Evolutionary conservation across 2,797 vertebrate genomes (phyloP), one percentile per base, ranked within the genome.

Genomic region (Protosalanx chinensis): DNA sequence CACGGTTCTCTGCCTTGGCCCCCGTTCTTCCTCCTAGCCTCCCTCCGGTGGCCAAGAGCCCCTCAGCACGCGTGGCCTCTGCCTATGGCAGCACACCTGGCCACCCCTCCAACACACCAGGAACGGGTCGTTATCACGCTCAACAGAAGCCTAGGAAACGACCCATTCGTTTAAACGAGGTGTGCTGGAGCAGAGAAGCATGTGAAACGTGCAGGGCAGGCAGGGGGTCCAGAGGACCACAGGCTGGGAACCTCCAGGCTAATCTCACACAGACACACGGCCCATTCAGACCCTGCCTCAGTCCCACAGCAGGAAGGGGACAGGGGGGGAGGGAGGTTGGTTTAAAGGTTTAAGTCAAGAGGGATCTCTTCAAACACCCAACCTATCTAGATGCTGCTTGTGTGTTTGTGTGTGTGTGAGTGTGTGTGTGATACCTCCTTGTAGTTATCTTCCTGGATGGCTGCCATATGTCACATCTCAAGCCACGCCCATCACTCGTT

Each of bases 201-300:
- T 46, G 8, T 46, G 8, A 3, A 13, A 46, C 41, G 3, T 46
- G 41, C 41, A 46, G 41, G 41, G 41, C 41, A 12, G 41, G 23
- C 23, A 27, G 41, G 23, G 41, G 41, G 41, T 46, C 41, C 41
- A 12, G 41, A 46, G 41, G 12, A 46, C 41, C 41, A 46, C 23
- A 12, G 41, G 8, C 7, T 46, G 41, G 41, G 41, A 13, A 46
- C 41, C 41, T 46, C 35, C 20, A 46, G 8, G 18, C 59, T 75
- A 33, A 81, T 83, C 73, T 79, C 70, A 60, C 73, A 72, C 13
- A 70, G 67, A 37, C 32, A 64, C 67, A 53, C 67, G 30, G 71
- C 53, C 62, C 66, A 61, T 12, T 16, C 61, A 63, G 12, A 30
- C 23, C 33, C 33, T 20, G 56, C 56, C 49, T 75, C 32, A 64